A percentile compares a stretch with the other conserved stretches of the same genome.
Conservation (phyloP, 2,797 vertebrate species). For the Phalloptychus januarius region DNA sequence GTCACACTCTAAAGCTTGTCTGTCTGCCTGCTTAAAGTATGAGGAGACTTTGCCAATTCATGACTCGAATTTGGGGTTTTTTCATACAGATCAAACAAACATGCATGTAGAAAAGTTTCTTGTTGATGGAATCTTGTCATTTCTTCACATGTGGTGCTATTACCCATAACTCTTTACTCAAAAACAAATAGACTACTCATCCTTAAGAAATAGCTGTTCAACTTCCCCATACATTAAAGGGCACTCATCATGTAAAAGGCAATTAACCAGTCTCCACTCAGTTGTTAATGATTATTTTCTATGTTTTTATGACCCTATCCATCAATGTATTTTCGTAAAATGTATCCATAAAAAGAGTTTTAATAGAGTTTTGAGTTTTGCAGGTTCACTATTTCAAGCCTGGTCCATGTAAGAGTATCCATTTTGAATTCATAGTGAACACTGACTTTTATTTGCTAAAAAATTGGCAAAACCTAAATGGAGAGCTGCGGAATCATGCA, state of each 20-base stretch:
- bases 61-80: background rate
- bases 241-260: background rate
- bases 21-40: conserved; percentile 30
- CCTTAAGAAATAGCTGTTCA: background rate
- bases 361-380: background rate
- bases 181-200: background rate
- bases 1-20: conserved; percentile 54
- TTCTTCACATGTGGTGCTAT: background rate
- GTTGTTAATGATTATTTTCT: background rate
- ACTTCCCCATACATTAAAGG: background rate
- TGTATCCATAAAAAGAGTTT: background rate
- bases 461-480: background rate
- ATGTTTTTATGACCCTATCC: background rate
- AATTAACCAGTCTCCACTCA: background rate
- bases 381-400: background rate
- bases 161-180: background rate
- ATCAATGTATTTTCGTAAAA: too few relatives aligned
- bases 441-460: background rate
- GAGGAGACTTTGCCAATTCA: conserved; percentile 11
- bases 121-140: background rate
- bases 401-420: background rate
- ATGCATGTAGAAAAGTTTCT: background rate
- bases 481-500: background rate
- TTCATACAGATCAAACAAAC: background rate
- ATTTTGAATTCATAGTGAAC: background rate